phyloP scores from a whole-genome alignment of 2,113 vertebrate species.

The Hyla sarda region DNA sequence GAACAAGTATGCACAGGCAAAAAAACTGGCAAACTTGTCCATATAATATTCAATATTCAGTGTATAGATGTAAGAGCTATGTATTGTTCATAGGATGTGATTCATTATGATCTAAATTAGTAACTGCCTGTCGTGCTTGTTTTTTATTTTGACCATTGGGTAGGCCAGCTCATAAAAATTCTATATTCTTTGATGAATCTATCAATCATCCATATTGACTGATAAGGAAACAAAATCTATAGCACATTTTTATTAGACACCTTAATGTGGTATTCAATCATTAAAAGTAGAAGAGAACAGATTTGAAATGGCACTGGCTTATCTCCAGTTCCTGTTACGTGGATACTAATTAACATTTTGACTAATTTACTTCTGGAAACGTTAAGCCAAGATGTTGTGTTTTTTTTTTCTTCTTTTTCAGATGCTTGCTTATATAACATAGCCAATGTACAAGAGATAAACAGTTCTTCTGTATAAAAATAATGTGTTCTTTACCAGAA shows the following conservation, averaged over 20 bases:
- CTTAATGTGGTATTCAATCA: slow-evolving; percentile 67
- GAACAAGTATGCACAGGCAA: no score
- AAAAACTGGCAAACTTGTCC: background rate
- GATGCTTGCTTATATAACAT: slow-evolving; percentile 38
- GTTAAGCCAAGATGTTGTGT: slow-evolving; percentile 11
- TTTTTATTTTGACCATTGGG: slow-evolving; percentile 42
- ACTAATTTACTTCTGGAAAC: slow-evolving; percentile 70
- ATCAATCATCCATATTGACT: slow-evolving; percentile 76
- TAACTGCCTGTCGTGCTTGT: slow-evolving; percentile 2
- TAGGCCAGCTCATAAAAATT: slow-evolving; percentile 63
- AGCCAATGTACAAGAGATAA: background rate
- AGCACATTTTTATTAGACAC: slow-evolving; percentile 75
- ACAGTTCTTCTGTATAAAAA: slow-evolving; percentile 2
- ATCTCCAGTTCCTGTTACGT: slow-evolving; percentile 67
- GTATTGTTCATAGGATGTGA: background rate
- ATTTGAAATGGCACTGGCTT: slow-evolving; percentile 66
- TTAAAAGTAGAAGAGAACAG: slow-evolving; percentile 67
- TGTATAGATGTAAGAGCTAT: background rate
- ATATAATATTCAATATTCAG: background rate
- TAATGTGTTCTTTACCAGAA: background rate
- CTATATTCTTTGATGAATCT: slow-evolving; percentile 75
- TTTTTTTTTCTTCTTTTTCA: slow-evolving; percentile 4
- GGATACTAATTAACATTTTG: slow-evolving; percentile 73
- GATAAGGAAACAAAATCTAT: slow-evolving; percentile 76
- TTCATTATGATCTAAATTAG: slow-evolving; percentile 6